These are phyloP conservation scores for Apogon hyalosoma DNA, from an alignment of 2,797 vertebrate genomes.

Conservation along the genomic window DNA sequence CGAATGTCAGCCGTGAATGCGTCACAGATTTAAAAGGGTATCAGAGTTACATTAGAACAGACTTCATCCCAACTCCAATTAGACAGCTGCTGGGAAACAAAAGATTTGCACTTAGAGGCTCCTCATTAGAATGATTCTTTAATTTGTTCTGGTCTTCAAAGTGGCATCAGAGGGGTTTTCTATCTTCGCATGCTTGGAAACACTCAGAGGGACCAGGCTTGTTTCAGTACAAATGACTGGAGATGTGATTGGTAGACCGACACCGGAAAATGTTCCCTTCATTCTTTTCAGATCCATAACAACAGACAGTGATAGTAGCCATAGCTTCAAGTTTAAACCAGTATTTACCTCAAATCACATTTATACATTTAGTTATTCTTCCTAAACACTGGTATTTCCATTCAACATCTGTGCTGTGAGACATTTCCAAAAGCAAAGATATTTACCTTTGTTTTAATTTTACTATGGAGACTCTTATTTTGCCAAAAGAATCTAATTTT, in stretches of 20 bases:
- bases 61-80: slow-evolving; percentile 64
- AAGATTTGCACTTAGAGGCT: slow-evolving; percentile 72
- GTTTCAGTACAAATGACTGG: slow-evolving; percentile 48
- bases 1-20: slow-evolving; percentile 12
- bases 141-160: slow-evolving; percentile 80
- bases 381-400: neutral
- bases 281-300: neutral
- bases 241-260: slow-evolving; percentile 34
- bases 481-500: too few relatives aligned
- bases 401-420: slow-evolving; percentile 10
- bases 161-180: slow-evolving; percentile 66
- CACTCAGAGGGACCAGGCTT: slow-evolving; percentile 41
- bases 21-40: slow-evolving; percentile 27
- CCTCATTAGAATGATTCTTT: slow-evolving; percentile 75
- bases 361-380: too few relatives aligned
- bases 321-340: neutral
- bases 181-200: slow-evolving; percentile 39
- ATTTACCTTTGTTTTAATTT: too few relatives aligned
- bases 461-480: too few relatives aligned
- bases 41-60: slow-evolving; percentile 32
- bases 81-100: slow-evolving; percentile 76
- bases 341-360: too few relatives aligned
- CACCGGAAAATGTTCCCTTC: too few relatives aligned
- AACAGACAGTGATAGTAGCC: neutral
- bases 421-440: slow-evolving; percentile 8